These are phyloP conservation scores for Podarcis muralis DNA, from an alignment of 2,113 vertebrate species.

Conservation along the genomic window DNA sequence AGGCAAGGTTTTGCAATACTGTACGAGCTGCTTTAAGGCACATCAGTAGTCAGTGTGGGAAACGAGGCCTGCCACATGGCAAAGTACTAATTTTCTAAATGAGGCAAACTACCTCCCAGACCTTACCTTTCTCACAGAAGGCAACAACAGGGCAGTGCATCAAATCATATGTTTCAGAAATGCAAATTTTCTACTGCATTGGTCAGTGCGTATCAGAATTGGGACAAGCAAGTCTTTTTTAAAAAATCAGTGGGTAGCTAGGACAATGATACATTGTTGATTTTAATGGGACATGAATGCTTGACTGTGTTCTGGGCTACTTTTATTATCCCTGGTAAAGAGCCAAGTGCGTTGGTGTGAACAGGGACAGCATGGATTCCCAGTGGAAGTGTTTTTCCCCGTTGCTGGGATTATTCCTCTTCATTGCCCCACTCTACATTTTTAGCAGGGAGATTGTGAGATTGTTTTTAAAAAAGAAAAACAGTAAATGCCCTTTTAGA, in stretches of 20 bases:
- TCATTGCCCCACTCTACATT: too few species aligned
- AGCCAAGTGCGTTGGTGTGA: background rate
- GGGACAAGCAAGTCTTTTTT: background rate
- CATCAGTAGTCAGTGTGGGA: background rate
- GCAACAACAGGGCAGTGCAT: background rate
- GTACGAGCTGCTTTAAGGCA: background rate
- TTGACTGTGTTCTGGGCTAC: background rate
- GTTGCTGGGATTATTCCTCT: too few species aligned
- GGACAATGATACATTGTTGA: slow-evolving; percentile 13
- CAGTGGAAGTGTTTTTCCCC: background rate
- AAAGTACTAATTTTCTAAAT: background rate
- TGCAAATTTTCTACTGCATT: background rate
- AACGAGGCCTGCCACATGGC: background rate
- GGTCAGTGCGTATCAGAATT: background rate
- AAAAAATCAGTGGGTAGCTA: background rate
- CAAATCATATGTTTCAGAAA: background rate
- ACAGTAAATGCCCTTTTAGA: background rate
- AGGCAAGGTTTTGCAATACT: background rate
- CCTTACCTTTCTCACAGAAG: background rate
- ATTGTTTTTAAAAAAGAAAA: too few species aligned
- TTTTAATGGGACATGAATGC: background rate
- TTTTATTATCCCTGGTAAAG: slow-evolving; percentile 7
- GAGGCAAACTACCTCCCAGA: background rate
- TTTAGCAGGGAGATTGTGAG: background rate
- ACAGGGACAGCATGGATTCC: background rate